These are phyloP conservation scores for Pogonocichla stellata DNA, from an alignment of 2,113 vertebrate genomes.

Conservation along the genomic window DNA sequence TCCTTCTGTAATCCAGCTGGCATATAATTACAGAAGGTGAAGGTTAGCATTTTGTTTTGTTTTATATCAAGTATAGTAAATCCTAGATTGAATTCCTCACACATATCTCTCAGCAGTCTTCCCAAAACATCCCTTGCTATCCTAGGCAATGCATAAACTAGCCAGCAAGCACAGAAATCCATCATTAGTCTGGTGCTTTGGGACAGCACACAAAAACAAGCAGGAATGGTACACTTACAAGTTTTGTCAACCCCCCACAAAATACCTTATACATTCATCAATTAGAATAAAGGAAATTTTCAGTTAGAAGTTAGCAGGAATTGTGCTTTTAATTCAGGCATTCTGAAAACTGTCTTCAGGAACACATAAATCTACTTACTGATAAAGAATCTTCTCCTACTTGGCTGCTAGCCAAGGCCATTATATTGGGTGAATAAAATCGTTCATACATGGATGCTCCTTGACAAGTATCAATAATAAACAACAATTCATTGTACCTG, in stretches of 20 bases:
- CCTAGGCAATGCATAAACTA: not conserved
- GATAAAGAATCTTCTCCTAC: slow-evolving; percentile 97
- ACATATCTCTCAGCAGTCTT: not conserved
- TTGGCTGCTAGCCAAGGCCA: slow-evolving; percentile 97
- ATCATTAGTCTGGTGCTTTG: not conserved
- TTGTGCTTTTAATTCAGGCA: not conserved
- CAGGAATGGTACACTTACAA: not conserved
- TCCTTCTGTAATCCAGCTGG: not conserved
- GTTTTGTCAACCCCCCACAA: not conserved
- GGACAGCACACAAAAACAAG: not conserved
- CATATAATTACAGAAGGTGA: not conserved
- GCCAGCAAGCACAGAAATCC: not conserved
- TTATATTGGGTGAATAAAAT: slow-evolving; percentile 97
- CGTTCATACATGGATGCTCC: slow-evolving; percentile 98
- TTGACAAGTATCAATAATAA: slow-evolving; percentile 99
- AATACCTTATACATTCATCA: not conserved
- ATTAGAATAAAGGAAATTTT: not conserved
- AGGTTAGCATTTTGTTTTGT: not conserved
- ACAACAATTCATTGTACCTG: slow-evolving; percentile 96
- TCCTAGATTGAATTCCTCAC: not conserved
- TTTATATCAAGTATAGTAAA: not conserved
- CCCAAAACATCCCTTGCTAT: not conserved
- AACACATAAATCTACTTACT: slow-evolving; percentile 76
- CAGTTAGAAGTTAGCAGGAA: not conserved
- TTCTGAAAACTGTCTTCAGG: not conserved